Conservation (phyloP, 2,113 vertebrate species). For the Mus spicilegus region DNA sequence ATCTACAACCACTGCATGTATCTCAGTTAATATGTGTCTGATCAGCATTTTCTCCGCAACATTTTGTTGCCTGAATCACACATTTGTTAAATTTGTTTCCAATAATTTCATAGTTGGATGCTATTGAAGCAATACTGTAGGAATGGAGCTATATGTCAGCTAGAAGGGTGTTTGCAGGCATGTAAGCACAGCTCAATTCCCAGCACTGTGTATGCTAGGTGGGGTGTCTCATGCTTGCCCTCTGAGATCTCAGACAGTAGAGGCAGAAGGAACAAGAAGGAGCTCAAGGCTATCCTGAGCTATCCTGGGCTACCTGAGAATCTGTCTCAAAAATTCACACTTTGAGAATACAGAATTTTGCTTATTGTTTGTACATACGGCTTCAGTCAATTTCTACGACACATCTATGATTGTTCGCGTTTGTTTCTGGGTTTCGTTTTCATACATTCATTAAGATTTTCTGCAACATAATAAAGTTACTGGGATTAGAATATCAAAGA, state of each 20-base stretch:
- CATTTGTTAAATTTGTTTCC: background rate
- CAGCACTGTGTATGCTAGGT: background rate
- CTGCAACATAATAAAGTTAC: background rate
- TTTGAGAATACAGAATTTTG: background rate
- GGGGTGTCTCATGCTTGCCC: background rate
- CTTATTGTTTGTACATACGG: background rate
- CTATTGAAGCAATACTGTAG: background rate
- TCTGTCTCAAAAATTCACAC: background rate
- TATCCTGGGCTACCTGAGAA: background rate
- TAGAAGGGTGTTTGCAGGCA: background rate
- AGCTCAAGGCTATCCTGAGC: background rate
- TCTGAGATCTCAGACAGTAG: background rate
- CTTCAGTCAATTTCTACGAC: background rate
- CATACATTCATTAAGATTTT: background rate
- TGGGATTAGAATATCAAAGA: background rate
- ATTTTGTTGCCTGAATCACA: background rate
- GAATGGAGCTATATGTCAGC: too few relatives aligned
- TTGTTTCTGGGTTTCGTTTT: background rate
- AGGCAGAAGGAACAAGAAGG: background rate
- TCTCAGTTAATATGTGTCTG: background rate
- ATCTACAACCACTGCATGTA: background rate
- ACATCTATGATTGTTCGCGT: background rate
- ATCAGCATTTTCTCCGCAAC: background rate
- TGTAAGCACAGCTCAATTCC: background rate
- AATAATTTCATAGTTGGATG: background rate